Evolutionary conservation across 2,888 invertebrate genomes (phyloP), one percentile per base, ranked within the genome.

Genomic region (Pachycephus smyrnensis): DNA sequence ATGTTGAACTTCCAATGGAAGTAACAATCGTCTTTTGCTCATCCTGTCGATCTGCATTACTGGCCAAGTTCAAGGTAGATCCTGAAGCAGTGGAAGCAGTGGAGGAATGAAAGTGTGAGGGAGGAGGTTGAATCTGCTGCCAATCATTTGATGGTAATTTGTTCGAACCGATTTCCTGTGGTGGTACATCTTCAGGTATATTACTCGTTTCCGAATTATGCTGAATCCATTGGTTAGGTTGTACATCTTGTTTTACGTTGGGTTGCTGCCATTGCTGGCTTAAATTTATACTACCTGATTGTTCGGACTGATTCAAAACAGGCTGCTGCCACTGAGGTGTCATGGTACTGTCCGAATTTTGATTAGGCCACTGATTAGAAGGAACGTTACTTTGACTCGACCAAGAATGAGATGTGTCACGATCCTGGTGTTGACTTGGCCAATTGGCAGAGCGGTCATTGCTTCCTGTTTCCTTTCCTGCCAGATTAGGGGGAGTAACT

Each of bases 1-100:
- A 84, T 12, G 83, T 76, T 11, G 86, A 83, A 80, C 85, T 88
- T 12, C 85, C 80, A 3, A 82, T 77, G 23, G 87, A 85, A 3
- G 86, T 83, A 1, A 83, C 77, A 4, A 86, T 84, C 69, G 83
- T 85, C 55, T 88, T 89, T 6, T 86, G 83, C 31, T 88, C 89
- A n/a, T 88, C 88, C 0, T 80, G 68, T 2, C 81, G 82, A 74
- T 87, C 87, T 0, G 83, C 79, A 69, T 68, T 79, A 69, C 82
- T 83, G 0, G 84, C 82, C 77, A 84, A 81, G 77, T 85, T 88
- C 31, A 85, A 81, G 40, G 82, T 80, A 35, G 87, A 82, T 69
- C 88, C 87, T n/a, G 85, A 81, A 12, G 84, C 80, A 23, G 88
- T 83, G 4, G 86, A 82, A 4, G 81, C 81, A 11, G 84, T 84